These are phyloP conservation scores for Patella caerulea DNA, from an alignment of 2,888 invertebrate genomes.

Conservation along the genomic window DNA sequence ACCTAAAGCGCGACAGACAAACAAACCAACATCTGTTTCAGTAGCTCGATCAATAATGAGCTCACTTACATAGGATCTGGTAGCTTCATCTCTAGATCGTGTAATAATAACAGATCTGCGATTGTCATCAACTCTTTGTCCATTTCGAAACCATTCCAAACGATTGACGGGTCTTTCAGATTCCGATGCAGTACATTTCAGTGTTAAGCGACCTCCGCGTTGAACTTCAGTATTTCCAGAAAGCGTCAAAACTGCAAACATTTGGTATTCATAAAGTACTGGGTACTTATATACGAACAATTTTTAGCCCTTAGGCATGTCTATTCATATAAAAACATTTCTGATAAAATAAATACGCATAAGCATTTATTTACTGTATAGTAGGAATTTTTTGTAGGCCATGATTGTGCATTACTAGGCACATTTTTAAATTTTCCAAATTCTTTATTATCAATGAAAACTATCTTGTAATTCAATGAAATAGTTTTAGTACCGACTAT, in stretches of 20 bases:
- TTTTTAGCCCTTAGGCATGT: too few relatives aligned
- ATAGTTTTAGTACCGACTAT: too few relatives aligned
- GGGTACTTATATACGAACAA: too few relatives aligned
- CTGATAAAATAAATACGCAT: too few relatives aligned
- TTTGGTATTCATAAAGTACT: too few relatives aligned
- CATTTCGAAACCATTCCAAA: constrained; percentile 29
- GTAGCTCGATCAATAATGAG: constrained; percentile 23
- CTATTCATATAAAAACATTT: too few relatives aligned
- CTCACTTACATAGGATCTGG: constrained; percentile 28
- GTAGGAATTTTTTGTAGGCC: too few relatives aligned
- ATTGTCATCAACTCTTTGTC: constrained; percentile 10
- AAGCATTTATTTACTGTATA: too few relatives aligned
- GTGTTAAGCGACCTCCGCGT: constrained; percentile 24
- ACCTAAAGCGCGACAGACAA: constrained; percentile 25
- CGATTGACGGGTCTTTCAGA: constrained; percentile 10
- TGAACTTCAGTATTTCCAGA: constrained; percentile 26
- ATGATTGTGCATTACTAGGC: too few relatives aligned
- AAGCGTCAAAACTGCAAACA: constrained; percentile 29
- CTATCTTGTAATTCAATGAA: too few relatives aligned
- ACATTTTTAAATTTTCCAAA: too few relatives aligned
- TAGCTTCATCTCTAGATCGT: background rate
- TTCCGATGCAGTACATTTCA: constrained; percentile 33
- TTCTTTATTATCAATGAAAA: too few relatives aligned
- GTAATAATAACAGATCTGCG: constrained; percentile 10
- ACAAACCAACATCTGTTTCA: constrained; percentile 23